Evolutionary conservation across 2,797 vertebrate genomes (phyloP), one percentile per base, ranked within the genome.

Genomic region (Meda fulgida): DNA sequence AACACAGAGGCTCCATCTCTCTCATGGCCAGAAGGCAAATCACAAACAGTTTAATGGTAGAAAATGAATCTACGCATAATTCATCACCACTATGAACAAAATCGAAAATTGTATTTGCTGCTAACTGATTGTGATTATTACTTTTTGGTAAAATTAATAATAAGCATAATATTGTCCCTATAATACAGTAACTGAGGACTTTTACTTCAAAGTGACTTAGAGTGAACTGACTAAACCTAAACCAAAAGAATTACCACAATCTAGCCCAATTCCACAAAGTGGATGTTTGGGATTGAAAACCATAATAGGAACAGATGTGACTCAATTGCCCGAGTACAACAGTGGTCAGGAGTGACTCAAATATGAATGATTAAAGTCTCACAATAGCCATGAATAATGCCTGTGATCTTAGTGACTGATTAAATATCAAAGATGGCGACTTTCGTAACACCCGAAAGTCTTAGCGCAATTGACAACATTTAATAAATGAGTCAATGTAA

Each of bases 31-130:
- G 53, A 80, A 84, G 77, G 46, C 29, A n/a, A 67, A 75, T 73
- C 63, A 77, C 19, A 14, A 21, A 43, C 1, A 11, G 70, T 40
- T 80, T 75, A 70, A 84, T 36, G 21, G 75, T 40, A 67, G 67
- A 66, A 53, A 67, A 73, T 76, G 76, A 80, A 84, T 83, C 58
- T 40, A 60, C 14, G 3, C 73, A 19, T 69, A 84, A 84, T 80
- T 80, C 58, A 76, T 80, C 70, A 76, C 19, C 43, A 58, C n/a
- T 51, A 76, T 66, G 55, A 67, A 71, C 48, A 29, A 70, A 87
- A 81, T 34, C 40, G 7, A 84, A 67, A 26, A 36, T 70, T 29
- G 31, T 26, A 67, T 73, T 75, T 58, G 36, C 65, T 72, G 63
- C 43, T 26, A 71, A 63, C 19, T 67, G 70, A 43, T 60, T 80